Evolutionary conservation across 2,797 vertebrate species (phyloP), one percentile per base, ranked within the genome.

Genomic region (Selene dorsalis): DNA sequence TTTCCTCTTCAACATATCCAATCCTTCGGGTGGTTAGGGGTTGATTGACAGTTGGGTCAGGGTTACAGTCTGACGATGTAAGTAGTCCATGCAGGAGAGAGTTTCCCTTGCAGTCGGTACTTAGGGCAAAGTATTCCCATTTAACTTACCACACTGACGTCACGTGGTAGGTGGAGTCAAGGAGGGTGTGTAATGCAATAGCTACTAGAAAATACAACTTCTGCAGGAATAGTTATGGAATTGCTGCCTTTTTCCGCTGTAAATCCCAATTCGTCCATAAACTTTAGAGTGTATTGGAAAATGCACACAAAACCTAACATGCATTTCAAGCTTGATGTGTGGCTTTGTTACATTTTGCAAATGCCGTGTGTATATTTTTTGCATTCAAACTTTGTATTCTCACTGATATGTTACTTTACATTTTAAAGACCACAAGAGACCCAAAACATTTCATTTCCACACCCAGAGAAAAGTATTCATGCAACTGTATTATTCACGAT

Each of bases 31-130:
- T 17, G 18, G 4, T 24, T 0, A 48, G 16, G 12, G 0, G 5
- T 16, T 50, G 17, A 1, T 9, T 2, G 2, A 6, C 16, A 11
- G 56, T 20, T 6, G 35, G 9, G 10, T 6, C 11, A 6, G 1
- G 1, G 10, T 39, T 22, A 0, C 0, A 63, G 2, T 17, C 10
- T 16, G 4, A 30, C 0, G 22, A 5, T 8, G 12, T 30, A 5
- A 2, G 2, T 1, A 20, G 13, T 18, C 0, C 12, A 7, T 3
- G 0, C 6, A 16, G 1, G 0, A 1, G 2, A 5, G 3, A 12
- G 1, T 0, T 17, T 26, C 0, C 84, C 84, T 87, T 63, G 4
- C 39, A 85, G 68, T 3, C 39, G 0, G 0, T 0, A 16, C 20
- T 61, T 0, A 47, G 88, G 85, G 82, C 1, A 26, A 5, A 1